phyloP scores from a whole-genome alignment of 2,113 vertebrate genomes.

The Barnardius zonarius region DNA sequence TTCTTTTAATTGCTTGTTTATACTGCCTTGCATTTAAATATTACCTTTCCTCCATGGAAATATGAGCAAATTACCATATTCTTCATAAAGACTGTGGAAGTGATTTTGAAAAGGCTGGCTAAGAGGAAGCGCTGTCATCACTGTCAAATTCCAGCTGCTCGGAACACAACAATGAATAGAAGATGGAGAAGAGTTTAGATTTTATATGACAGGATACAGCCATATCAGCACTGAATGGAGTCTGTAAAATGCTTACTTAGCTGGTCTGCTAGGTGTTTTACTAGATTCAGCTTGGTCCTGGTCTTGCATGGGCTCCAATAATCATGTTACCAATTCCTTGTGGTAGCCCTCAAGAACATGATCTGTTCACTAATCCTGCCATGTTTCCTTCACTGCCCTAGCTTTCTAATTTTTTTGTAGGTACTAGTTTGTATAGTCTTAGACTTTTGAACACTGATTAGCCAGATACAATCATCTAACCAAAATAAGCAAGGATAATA shows the following conservation, averaged over 20 bases:
- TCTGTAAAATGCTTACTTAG: constrained; percentile 22
- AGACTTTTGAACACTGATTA: neutral
- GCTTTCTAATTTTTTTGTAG: neutral
- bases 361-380: neutral
- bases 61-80: neutral
- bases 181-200: constrained; percentile 42
- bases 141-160: constrained; percentile 53
- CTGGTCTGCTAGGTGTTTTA: neutral
- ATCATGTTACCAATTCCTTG: neutral
- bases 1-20: neutral
- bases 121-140: constrained; percentile 26
- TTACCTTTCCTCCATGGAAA: neutral
- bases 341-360: neutral
- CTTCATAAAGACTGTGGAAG: neutral
- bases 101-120: constrained; percentile 20
- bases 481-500: neutral
- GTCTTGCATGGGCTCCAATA: constrained; percentile 3
- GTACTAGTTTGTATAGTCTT: neutral
- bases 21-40: neutral
- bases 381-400: neutral
- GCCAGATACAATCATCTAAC: neutral
- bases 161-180: constrained; percentile 15
- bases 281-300: constrained; percentile 26
- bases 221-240: constrained; percentile 5
- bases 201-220: constrained; percentile 32